These are phyloP conservation scores for Mactromeris polynyma DNA, from an alignment of 2,888 invertebrate genomes.

Conservation along the genomic window DNA sequence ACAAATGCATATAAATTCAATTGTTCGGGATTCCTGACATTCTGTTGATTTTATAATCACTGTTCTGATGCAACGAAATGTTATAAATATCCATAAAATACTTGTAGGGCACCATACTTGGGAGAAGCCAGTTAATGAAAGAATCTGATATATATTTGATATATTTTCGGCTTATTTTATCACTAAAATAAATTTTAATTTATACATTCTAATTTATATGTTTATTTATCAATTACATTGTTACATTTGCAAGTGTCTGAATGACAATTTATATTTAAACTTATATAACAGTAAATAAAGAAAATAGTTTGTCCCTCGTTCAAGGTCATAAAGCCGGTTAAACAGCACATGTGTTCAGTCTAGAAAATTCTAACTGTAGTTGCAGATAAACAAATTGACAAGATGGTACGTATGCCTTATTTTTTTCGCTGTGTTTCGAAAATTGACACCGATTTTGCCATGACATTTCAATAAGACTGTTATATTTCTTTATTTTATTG, in stretches of 20 bases:
- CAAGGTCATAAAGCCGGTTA: conserved; percentile 57
- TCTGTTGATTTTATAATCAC: neutral
- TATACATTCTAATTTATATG: too few species aligned
- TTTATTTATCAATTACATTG: too few species aligned
- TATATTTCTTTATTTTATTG: neutral
- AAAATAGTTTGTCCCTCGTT: conserved; percentile 43
- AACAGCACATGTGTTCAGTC: conserved; percentile 54
- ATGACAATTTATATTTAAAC: too few species aligned
- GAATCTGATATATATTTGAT: too few species aligned
- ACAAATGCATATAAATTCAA: neutral
- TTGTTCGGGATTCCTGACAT: neutral
- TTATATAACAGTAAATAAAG: too few species aligned
- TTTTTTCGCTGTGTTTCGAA: neutral
- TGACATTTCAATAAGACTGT: neutral
- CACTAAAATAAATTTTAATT: too few species aligned
- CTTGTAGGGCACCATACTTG: conserved; percentile 15
- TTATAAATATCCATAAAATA: conserved; percentile 45
- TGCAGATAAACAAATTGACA: neutral
- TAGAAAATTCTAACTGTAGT: conserved; percentile 49
- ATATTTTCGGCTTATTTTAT: neutral
- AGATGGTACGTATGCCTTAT: conserved; percentile 14
- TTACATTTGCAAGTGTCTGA: too few species aligned
- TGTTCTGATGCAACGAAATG: conserved; percentile 50
- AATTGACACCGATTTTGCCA: neutral
- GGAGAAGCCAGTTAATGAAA: conserved; percentile 43